phyloP scores from a whole-genome alignment of 2,888 invertebrate genomes.

The Dryadula phaetusa region DNA sequence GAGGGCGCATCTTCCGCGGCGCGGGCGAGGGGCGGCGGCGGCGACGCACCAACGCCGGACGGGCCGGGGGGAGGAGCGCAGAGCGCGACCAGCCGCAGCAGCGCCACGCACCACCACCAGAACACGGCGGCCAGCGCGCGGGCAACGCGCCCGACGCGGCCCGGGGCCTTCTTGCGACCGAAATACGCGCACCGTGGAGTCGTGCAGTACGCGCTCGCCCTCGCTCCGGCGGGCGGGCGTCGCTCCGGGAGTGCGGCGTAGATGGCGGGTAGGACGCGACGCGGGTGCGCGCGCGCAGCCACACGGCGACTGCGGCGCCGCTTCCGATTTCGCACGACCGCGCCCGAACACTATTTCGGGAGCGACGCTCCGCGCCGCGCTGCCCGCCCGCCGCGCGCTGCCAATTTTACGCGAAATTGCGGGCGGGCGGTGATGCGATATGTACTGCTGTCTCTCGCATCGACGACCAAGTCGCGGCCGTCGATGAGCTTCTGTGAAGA shows the following conservation, averaged over 20 bases:
- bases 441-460: constrained; percentile 75
- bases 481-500: constrained; percentile 55
- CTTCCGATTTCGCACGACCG: constrained; percentile 79
- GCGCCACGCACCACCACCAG: constrained; percentile 84
- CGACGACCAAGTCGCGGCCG: constrained; percentile 56
- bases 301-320: constrained; percentile 81
- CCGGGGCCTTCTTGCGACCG: constrained; percentile 79
- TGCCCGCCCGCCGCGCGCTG: constrained; percentile 81
- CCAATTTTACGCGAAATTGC: constrained; percentile 85
- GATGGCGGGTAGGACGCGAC: constrained; percentile 72
- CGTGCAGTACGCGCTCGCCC: constrained; percentile 64
- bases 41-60: constrained; percentile 50
- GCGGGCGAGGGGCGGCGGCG: constrained; percentile 64
- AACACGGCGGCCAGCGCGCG: constrained; percentile 83
- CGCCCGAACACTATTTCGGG: constrained; percentile 84
- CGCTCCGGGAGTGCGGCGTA: constrained; percentile 60
- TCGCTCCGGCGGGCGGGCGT: constrained; percentile 68
- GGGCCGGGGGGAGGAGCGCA: constrained; percentile 80
- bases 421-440: constrained; percentile 84
- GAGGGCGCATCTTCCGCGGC: constrained; percentile 77
- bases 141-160: constrained; percentile 79
- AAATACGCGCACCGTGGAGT: constrained; percentile 79
- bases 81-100: constrained; percentile 82
- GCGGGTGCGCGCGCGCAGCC: constrained; percentile 83
- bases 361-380: constrained; percentile 79